phyloP scores from a whole-genome alignment of 2,888 invertebrate species.

The Sipha maydis region DNA sequence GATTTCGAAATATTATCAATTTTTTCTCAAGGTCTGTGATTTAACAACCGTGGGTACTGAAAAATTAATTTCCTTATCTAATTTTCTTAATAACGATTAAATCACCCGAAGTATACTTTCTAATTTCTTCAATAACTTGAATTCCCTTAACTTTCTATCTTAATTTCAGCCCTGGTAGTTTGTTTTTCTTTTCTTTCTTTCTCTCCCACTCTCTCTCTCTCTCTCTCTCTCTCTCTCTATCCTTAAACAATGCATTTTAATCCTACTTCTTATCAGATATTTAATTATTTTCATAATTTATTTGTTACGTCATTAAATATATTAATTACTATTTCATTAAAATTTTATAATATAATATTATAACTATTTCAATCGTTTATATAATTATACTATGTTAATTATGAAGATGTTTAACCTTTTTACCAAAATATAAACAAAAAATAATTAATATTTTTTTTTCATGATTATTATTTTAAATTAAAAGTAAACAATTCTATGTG shows the following conservation, averaged over 20 bases:
- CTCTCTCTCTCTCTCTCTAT: too few relatives aligned
- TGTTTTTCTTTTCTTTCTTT: neutral
- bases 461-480: neutral
- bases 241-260: too few relatives aligned
- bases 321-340: too few relatives aligned
- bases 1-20: neutral
- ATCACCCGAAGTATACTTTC: neutral
- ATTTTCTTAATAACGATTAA: neutral
- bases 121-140: neutral
- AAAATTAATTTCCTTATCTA: neutral
- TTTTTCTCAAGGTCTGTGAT: neutral
- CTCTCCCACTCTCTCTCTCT: neutral
- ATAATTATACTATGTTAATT: neutral
- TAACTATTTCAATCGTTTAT: neutral
- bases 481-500: neutral
- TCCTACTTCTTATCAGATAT: too few relatives aligned
- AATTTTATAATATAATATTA: too few relatives aligned
- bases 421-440: neutral
- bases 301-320: too few relatives aligned
- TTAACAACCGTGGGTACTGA: neutral
- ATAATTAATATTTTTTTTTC: too few relatives aligned
- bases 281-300: too few relatives aligned
- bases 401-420: neutral
- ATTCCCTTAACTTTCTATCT: constrained; percentile 7
- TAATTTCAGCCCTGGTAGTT: neutral